These are phyloP conservation scores for Mimachlamys varia DNA, from an alignment of 2,888 invertebrate genomes.

Conservation along the genomic window DNA sequence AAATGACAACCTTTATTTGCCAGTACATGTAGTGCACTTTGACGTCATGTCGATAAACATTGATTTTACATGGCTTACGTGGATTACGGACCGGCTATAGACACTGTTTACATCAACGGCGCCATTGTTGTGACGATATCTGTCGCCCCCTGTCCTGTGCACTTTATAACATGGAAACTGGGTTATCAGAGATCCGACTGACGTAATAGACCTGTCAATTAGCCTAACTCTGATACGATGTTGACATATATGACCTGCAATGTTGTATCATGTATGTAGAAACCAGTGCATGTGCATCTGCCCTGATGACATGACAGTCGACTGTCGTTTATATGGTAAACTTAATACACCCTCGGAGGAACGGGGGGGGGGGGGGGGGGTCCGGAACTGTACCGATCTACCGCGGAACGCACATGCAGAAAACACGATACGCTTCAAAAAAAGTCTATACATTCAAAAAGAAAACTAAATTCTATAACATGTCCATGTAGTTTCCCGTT, in stretches of 20 bases:
- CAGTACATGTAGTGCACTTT: too few relatives aligned
- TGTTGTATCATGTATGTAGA: background rate
- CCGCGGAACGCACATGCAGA: background rate
- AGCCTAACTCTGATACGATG: background rate
- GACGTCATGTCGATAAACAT: too few relatives aligned
- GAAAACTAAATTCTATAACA: background rate
- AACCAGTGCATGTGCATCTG: background rate
- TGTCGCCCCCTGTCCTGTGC: background rate
- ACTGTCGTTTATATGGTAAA: background rate
- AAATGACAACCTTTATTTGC: too few relatives aligned
- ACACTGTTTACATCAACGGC: background rate
- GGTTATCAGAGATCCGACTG: background rate
- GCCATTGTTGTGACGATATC: conserved; percentile 12
- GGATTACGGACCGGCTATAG: background rate
- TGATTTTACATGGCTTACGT: too few relatives aligned
- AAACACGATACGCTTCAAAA: background rate
- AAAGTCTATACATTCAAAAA: background rate
- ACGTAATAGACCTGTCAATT: background rate
- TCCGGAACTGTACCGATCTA: background rate
- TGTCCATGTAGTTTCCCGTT: background rate
- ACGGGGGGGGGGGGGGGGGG: too few relatives aligned
- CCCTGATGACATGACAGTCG: background rate
- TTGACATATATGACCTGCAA: background rate
- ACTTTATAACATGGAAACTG: background rate
- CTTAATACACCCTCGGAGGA: background rate